phyloP scores from a whole-genome alignment of 2,797 vertebrate genomes.

The Chrosomus eos region DNA sequence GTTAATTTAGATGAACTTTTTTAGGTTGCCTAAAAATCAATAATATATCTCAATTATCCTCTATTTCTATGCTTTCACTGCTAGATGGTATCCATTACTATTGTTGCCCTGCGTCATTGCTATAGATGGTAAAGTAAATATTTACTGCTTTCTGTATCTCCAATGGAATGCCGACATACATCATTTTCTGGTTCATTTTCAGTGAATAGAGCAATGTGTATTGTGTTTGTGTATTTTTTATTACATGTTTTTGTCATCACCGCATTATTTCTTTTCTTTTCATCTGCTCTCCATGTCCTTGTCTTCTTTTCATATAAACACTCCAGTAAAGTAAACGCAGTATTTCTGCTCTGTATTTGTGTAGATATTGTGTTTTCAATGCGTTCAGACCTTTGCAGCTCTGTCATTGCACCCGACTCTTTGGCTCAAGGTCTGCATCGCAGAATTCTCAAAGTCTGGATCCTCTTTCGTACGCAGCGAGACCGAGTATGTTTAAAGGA shows the following conservation, averaged over 20 bases:
- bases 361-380: not conserved
- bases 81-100: not conserved
- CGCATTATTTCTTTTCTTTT: conserved; percentile 7
- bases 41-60: not conserved
- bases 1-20: no score
- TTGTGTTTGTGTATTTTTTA: not conserved
- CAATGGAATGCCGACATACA: not conserved
- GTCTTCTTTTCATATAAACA: conserved; percentile 14
- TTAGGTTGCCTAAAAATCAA: no score
- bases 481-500: conserved; percentile 77
- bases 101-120: not conserved
- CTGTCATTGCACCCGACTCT: conserved; percentile 1
- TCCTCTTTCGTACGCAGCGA: conserved; percentile 46
- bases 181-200: not conserved
- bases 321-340: not conserved
- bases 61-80: not conserved
- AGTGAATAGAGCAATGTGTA: not conserved
- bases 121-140: not conserved
- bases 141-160: not conserved
- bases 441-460: not conserved
- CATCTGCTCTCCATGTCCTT: conserved; percentile 1
- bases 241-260: not conserved
- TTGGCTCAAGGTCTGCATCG: conserved; percentile 24
- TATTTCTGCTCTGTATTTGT: not conserved
- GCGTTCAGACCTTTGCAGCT: conserved; percentile 1